Percentiles rank a stretch among this genome's conserved stretches.
Conservation (phyloP, 2,797 vertebrate genomes). For the Galagoides demidoff region DNA sequence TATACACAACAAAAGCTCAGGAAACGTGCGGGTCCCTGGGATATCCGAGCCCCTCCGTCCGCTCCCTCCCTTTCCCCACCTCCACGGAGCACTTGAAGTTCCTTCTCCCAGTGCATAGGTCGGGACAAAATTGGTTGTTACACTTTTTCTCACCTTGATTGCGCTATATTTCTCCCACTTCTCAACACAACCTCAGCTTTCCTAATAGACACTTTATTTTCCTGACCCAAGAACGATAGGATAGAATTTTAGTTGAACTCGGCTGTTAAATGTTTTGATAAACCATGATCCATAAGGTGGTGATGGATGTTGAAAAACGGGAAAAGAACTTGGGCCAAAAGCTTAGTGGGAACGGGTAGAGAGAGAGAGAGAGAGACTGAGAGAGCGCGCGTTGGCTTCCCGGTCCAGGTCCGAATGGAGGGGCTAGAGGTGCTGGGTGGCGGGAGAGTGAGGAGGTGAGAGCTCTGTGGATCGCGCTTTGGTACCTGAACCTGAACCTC, state of each 20-base stretch:
- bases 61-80: background rate
- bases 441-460: background rate
- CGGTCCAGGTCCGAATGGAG: background rate
- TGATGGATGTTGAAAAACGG: background rate
- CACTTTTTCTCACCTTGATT: background rate
- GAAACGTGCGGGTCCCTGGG: slow-evolving; percentile 58
- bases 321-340: slow-evolving; percentile 35
- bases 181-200: background rate
- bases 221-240: background rate
- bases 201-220: background rate
- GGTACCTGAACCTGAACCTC: background rate
- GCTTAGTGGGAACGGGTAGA: background rate
- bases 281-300: background rate
- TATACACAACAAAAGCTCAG: slow-evolving; percentile 81
- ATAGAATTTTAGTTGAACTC: background rate
- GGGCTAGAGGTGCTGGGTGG: background rate
- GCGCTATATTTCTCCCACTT: background rate
- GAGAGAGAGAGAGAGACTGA: no score
- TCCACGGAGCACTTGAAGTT: background rate
- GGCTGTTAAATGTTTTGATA: background rate
- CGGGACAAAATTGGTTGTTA: background rate
- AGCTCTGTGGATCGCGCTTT: background rate
- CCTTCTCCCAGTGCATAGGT: background rate
- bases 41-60: background rate
- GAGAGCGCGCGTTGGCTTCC: background rate